Base-by-base conservation (phyloP, 1,140 invertebrate genomes). In the Sarcophaga peregrina region DNA sequence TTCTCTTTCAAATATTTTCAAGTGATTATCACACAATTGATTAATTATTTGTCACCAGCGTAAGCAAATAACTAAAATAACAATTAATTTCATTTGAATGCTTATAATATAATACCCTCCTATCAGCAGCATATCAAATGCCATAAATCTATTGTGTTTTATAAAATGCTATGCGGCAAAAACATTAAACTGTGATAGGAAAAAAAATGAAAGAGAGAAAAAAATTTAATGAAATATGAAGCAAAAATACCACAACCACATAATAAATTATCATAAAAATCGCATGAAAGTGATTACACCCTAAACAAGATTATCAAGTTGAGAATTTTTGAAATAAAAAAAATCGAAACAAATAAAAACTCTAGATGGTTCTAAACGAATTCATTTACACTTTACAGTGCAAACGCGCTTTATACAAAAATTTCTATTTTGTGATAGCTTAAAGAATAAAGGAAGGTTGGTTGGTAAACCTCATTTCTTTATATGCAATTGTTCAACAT, bases 211-310 rank as follows among this genome's bases (percentile, higher is more conserved):
- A 5, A 37, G 4, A 37, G 25, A 1, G 25, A 37, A 37, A 37
- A 37, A 37, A 37, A 37, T 37, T 4, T 1, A 37, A 37, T 37
- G 25, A 37, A 37, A 37, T 37, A 37, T 37, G 25, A 37, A 37
- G 25, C 25, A 37, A n/a, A 68, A 68, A 68, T 25, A n/a, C 62
- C 62, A 25, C 62, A 68, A 68, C 62, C 62, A 68, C 62, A 68
- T 68, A 68, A 68, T 68, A 68, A 68, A 68, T 68, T 68, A 68
- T 68, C 62, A 68, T 68, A 68, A 68, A 68, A 68, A 68, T 68
- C 62, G 17, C 20, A 68, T 68, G 20, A 68, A 68, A 68, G 62
- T 68, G 54, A 20, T 68, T 68, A 68, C 62, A 68, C 17, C 62
- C 62, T 20, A 20, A 17, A 20, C 62, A 25, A 9, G 17, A 68